Conservation (phyloP, 2,797 vertebrate genomes). For the Danio jaintianensis region DNA sequence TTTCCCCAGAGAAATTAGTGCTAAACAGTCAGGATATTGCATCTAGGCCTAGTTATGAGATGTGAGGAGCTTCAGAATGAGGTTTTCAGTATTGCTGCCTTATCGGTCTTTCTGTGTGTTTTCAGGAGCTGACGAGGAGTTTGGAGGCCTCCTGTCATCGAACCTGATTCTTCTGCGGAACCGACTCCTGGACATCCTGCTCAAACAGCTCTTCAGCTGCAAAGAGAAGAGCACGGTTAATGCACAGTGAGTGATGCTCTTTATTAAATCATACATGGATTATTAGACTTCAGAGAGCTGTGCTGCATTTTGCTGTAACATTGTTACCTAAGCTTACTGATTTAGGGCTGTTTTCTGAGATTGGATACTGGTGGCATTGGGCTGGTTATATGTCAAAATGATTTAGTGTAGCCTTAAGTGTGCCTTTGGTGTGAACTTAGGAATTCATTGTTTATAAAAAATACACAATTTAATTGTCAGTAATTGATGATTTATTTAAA, state of each 20-base stretch:
- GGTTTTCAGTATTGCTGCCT: background rate
- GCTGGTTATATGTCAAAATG: background rate
- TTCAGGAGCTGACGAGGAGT: slow-evolving; percentile 91
- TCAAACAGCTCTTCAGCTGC: slow-evolving; percentile 90
- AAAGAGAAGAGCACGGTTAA: slow-evolving; percentile 94
- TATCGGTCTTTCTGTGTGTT: slow-evolving; percentile 4
- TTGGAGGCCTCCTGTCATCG: slow-evolving; percentile 92
- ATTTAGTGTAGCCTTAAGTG: background rate
- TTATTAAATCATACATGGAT: slow-evolving; percentile 5
- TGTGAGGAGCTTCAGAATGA: background rate
- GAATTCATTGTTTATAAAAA: background rate
- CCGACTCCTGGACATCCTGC: slow-evolving; percentile 91
- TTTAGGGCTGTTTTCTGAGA: background rate
- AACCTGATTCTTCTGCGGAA: slow-evolving; percentile 94
- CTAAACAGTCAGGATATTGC: background rate
- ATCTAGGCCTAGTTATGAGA: background rate
- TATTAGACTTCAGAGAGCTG: slow-evolving; percentile 24
- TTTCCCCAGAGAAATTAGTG: background rate
- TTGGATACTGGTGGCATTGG: background rate
- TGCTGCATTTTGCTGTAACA: slow-evolving; percentile 15
- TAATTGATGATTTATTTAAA: too few species aligned
- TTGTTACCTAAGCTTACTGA: background rate
- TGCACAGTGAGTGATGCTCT: slow-evolving; percentile 85
- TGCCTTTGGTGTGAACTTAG: background rate
- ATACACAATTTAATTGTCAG: background rate